phyloP scores from a whole-genome alignment of 2,888 invertebrate species.

The Noctua janthina region DNA sequence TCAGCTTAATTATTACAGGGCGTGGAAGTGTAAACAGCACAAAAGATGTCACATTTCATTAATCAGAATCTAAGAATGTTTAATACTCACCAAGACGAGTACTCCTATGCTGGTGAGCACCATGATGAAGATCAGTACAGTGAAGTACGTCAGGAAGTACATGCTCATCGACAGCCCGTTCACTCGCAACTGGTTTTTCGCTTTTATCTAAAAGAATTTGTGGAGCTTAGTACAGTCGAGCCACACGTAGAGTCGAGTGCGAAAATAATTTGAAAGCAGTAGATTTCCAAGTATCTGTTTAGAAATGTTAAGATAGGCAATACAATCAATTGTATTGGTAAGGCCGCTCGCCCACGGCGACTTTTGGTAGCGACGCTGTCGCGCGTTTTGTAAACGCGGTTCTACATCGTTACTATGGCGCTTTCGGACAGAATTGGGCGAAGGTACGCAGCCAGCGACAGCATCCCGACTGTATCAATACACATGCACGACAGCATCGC shows the following conservation, averaged over 20 bases:
- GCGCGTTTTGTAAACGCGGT: too few relatives aligned
- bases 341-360: too few relatives aligned
- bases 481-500: too few relatives aligned
- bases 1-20: not conserved
- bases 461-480: too few relatives aligned
- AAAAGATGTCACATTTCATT: not conserved
- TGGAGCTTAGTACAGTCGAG: not conserved
- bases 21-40: not conserved
- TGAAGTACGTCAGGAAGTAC: constrained; percentile 94
- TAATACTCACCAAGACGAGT: constrained; percentile 86
- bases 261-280: not conserved
- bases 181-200: constrained; percentile 95
- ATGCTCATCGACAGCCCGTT: constrained; percentile 94
- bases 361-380: too few relatives aligned
- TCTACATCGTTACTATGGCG: too few relatives aligned
- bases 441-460: too few relatives aligned
- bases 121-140: constrained; percentile 93
- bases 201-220: constrained; percentile 91
- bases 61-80: not conserved
- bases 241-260: not conserved
- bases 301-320: not conserved
- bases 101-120: constrained; percentile 92
- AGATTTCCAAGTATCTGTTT: not conserved
- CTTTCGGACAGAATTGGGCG: too few relatives aligned
- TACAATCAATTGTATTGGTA: not conserved